Evolutionary conservation across 2,113 vertebrate genomes (phyloP).

Genomic region (Protobothrops flavoviridis): DNA sequence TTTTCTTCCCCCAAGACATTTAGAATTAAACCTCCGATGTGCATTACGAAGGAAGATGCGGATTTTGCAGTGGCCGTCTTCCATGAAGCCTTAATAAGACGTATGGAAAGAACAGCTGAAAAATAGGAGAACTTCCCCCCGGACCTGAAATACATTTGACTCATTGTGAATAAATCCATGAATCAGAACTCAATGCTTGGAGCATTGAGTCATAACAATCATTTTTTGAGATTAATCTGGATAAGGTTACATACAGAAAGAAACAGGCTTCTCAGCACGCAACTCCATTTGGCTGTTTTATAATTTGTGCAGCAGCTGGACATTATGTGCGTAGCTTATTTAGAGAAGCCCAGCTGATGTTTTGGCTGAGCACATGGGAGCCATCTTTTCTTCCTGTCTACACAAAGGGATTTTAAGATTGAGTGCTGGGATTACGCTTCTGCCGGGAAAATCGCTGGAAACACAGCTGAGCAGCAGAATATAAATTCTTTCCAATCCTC

Average conservation of each 20-base stretch:
- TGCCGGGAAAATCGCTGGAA: background rate
- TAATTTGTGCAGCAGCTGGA: background rate
- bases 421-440: background rate
- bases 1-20: slow-evolving; percentile 77
- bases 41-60: slow-evolving; percentile 83
- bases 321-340: background rate
- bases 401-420: background rate
- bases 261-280: background rate
- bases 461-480: background rate
- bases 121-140: slow-evolving; percentile 3
- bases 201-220: background rate
- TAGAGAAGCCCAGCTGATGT: background rate
- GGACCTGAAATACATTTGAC: background rate
- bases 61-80: slow-evolving; percentile 86
- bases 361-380: background rate
- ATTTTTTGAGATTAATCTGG: background rate
- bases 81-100: slow-evolving; percentile 72
- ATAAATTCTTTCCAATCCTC: background rate
- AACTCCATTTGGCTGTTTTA: background rate
- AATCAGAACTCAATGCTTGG: background rate
- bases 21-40: slow-evolving; percentile 89
- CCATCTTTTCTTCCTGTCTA: background rate
- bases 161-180: background rate
- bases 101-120: slow-evolving; percentile 65
- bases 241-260: background rate